A percentile compares a stretch with the other conserved stretches of the same genome.
These are phyloP conservation scores for Oryzias curvinotus DNA, from an alignment of 2,113 vertebrate species.

Conservation along the genomic window DNA sequence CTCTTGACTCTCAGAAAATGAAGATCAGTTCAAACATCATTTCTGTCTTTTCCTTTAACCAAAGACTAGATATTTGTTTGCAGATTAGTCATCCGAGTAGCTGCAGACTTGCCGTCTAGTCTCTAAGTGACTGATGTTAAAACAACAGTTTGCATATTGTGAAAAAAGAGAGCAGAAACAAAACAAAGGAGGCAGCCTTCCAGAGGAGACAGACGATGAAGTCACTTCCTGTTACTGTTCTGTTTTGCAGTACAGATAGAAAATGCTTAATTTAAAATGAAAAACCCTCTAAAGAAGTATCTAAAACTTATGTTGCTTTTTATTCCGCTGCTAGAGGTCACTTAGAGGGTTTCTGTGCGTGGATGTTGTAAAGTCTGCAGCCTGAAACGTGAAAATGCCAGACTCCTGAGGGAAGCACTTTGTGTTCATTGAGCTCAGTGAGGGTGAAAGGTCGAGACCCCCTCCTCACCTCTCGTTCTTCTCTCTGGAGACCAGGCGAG, in stretches of 20 bases:
- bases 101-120: background rate
- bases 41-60: slow-evolving; percentile 1
- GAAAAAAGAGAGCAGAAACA: background rate
- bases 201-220: background rate
- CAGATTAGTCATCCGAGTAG: slow-evolving; percentile 22
- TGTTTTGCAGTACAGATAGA: no score
- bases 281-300: no score
- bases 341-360: background rate
- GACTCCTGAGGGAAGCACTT: slow-evolving; percentile 2
- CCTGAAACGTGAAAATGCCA: slow-evolving; percentile 32
- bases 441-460: slow-evolving; percentile 30
- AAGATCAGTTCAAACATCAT: slow-evolving; percentile 1
- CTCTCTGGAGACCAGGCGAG: slow-evolving; percentile 93
- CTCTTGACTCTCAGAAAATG: slow-evolving; percentile 3
- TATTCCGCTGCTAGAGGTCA: background rate
- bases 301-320: no score
- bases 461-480: slow-evolving; percentile 91
- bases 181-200: background rate
- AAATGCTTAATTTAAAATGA: no score
- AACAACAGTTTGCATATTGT: slow-evolving; percentile 2
- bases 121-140: background rate
- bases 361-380: slow-evolving; percentile 1
- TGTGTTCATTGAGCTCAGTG: slow-evolving; percentile 39
- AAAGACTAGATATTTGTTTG: slow-evolving; percentile 3
- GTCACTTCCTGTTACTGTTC: background rate